A percentile compares a stretch with the other conserved stretches of the same genome.
phyloP scores from a whole-genome alignment of 2,797 vertebrate species.

The Alectoris magna region DNA sequence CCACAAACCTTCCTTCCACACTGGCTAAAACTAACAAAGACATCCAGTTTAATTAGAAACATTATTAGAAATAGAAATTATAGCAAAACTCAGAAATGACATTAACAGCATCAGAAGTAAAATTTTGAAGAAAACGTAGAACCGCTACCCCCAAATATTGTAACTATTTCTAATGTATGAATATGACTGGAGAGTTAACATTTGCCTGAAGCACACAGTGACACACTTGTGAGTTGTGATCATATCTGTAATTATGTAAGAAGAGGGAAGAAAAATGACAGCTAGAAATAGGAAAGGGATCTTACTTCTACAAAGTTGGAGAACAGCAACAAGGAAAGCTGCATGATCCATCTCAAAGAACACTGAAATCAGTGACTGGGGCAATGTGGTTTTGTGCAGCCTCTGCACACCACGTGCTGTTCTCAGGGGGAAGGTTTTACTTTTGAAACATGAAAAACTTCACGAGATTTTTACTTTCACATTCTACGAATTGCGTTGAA shows the following conservation, averaged over 20 bases:
- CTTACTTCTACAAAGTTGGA: constrained; percentile 68
- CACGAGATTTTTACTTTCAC: not conserved
- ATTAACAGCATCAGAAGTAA: not conserved
- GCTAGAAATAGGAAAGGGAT: not conserved
- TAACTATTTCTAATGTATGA: not conserved
- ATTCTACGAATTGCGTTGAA: not conserved
- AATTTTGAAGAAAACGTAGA: not conserved
- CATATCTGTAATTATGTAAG: not conserved
- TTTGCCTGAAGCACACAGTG: not conserved
- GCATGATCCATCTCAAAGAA: constrained; percentile 39
- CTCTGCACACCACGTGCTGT: not conserved
- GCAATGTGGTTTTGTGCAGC: not conserved
- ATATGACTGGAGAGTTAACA: not conserved
- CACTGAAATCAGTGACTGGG: not conserved
- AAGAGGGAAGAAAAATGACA: not conserved
- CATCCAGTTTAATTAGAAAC: not conserved
- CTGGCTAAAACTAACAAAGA: constrained; percentile 34
- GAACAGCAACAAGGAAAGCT: constrained; percentile 26
- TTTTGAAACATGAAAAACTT: not conserved
- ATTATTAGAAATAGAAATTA: not conserved
- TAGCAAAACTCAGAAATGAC: not conserved
- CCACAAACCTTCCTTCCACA: constrained; percentile 4
- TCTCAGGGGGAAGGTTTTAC: not conserved
- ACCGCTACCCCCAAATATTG: rapidly evolving
- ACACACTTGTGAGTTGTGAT: not conserved